Base-by-base conservation (phyloP, 1,140 invertebrate genomes). In the Amphibalanus amphitrite region DNA sequence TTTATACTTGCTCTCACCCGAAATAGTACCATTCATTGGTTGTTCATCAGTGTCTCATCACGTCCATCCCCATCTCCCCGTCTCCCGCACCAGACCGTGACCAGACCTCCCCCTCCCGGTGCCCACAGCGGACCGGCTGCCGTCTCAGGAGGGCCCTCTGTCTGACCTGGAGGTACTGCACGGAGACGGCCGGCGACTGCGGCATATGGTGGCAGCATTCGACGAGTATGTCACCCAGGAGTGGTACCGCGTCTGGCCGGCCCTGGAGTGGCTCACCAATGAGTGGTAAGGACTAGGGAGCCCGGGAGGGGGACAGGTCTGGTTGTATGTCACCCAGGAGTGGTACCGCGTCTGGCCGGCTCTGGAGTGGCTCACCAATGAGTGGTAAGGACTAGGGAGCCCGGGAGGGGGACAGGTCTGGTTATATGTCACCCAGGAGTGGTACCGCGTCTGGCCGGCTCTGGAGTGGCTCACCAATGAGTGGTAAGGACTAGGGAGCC, bases 181-280 rank as follows among this genome's bases (percentile, higher is more conserved):
- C 65, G 65, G 73, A 29, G 29, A 40, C 26, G 30, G 74, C 29
- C 69, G 29, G 26, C 23, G 47, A n/a, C 28, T 71, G 69, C 28
- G 72, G 71, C 47, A 28, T 25, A 28, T 67, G 69, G 64, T 71
- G 30, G 29, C 25, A 1, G 47, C 64, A 4, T 40, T 74, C 25
- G 70, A 74, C 65, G 33, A 68, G 6, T 74, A 74, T 67, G 67
- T 74, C 28, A 28, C 69, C 26, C 69, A 69, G 67, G 71, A 74
- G 69, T 71, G 71, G 71, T 70, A 71, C 26, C 64, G 71, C 6
- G 64, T 69, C 23, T 74, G 74, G 74, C 65, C 69, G 10, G 68
- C 73, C 67, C 29, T 69, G 20, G 73, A 75, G 29, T 69, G 67
- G 25, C 69, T 75, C 1, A 30, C 71, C 17, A 73, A n/a, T n/a